Percentiles rank a stretch among this genome's conserved stretches.
These are phyloP conservation scores for Tachysurus vachellii DNA, from an alignment of 2,113 vertebrate species.

Conservation along the genomic window DNA sequence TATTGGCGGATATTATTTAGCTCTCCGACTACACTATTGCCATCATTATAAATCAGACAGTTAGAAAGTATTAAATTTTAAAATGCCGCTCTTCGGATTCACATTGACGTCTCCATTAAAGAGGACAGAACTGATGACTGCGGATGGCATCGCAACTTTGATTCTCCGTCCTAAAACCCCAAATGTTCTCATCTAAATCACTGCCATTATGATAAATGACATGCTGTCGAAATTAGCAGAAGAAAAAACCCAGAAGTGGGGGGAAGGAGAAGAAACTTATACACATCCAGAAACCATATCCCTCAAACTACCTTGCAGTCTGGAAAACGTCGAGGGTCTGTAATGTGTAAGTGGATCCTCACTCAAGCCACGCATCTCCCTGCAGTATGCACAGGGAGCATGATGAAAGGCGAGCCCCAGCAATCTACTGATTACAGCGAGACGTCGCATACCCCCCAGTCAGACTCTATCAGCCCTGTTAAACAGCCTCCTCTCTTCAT, in stretches of 20 bases:
- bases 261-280: conserved; percentile 19
- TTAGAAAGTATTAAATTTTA: conserved; percentile 71
- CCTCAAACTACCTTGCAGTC: conserved; percentile 24
- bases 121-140: conserved; percentile 62
- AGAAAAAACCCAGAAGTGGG: conserved; percentile 10
- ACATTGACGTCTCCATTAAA: conserved; percentile 70
- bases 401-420: conserved; percentile 46
- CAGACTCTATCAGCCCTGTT: conserved; percentile 17
- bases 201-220: conserved; percentile 39
- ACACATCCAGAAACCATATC: conserved; percentile 31
- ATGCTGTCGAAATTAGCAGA: background rate
- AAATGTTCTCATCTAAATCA: background rate
- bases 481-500: conserved; percentile 21
- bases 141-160: conserved; percentile 55
- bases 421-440: conserved; percentile 50
- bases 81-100: conserved; percentile 67
- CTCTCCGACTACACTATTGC: conserved; percentile 53
- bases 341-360: conserved; percentile 43
- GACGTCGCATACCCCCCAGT: conserved; percentile 1
- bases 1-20: conserved; percentile 54
- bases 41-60: conserved; percentile 74
- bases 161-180: background rate
- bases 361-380: conserved; percentile 40
- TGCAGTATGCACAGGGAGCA: conserved; percentile 27
- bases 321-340: conserved; percentile 34